Evolutionary conservation across 2,888 invertebrate genomes (phyloP), one percentile per base, ranked within the genome.

Genomic region (Agriopis marginaria): DNA sequence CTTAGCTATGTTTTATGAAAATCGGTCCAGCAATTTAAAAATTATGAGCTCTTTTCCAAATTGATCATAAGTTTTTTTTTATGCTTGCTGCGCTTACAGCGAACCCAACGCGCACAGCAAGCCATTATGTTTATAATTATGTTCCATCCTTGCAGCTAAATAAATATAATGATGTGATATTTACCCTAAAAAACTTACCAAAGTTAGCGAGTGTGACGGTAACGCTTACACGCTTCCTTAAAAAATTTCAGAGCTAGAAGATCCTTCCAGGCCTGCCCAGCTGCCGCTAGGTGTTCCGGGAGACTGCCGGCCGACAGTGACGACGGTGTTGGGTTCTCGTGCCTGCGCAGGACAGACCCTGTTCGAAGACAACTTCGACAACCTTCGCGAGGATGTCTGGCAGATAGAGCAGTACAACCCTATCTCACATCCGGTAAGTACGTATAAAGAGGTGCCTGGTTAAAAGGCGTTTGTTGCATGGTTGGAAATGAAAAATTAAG

Each of bases 311-410:
- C 80, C 87, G 0, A 88, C 91, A 0, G 64, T 80, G 8, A 92
- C 93, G 0, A 80, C 68, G 6, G 84, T 94, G 9, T 89, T 89
- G 0, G 89, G 88, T 0, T 84, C 87, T 7, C 72, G 70, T 8
- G 88, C 88, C 0, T 95, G 95, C 80, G 86, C 89, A 11, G 95
- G 95, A 0, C 87, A 94, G 70, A 83, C 95, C 0, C 86, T 97
- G 66, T 96, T 97, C 74, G 94, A 96, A 59, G 97, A 97, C 62
- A 87, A 93, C 66, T 97, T 97, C 78, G 88, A 95, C 47, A 78
- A 68, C 0, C 77, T 96, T 0, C 79, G 93, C 56, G 86, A 86
- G n/a, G 85, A 85, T 0, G 81, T 91, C 61, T 96, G 96, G 96
- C 89, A 88, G 59, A 87, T 95, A 4, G 96, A 96, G 73, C 94